These are phyloP conservation scores for Bos indicus DNA, from an alignment of 2,113 vertebrate species.

Conservation along the genomic window DNA sequence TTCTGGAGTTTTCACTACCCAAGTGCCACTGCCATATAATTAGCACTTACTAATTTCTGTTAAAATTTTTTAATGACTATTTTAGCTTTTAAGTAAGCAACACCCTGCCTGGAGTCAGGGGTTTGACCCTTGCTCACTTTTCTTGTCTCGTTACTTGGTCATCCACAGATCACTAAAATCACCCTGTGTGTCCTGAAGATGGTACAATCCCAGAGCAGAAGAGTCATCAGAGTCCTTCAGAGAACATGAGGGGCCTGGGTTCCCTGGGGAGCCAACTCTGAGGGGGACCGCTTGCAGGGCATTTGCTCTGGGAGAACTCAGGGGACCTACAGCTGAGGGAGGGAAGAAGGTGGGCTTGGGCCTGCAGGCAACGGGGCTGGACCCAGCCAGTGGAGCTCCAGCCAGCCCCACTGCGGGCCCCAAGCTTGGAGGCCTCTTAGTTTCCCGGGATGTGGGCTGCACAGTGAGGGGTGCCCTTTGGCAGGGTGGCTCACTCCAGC, in stretches of 20 bases:
- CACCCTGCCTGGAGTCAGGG: too few species aligned
- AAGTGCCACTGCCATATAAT: not conserved
- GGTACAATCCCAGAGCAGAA: not conserved
- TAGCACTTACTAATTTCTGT: not conserved
- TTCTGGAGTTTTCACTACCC: not conserved
- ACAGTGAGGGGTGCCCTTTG: not conserved
- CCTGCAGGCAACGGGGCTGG: not conserved
- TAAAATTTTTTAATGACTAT: not conserved
- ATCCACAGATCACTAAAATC: not conserved
- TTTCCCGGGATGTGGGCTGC: not conserved
- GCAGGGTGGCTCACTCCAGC: not conserved
- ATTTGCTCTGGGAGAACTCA: not conserved
- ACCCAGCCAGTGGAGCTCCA: not conserved
- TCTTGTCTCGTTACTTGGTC: not conserved
- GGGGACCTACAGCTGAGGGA: not conserved
- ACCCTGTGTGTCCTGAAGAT: accelerated
- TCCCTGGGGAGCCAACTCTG: not conserved
- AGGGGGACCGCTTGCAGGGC: not conserved
- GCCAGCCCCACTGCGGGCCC: not conserved
- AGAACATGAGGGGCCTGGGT: not conserved
- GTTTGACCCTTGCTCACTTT: not conserved
- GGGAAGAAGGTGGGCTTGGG: not conserved
- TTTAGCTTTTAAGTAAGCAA: not conserved
- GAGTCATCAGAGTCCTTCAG: accelerated
- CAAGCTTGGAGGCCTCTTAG: not conserved